Percentiles rank a stretch among this genome's conserved stretches.
Conservation (phyloP, 2,797 vertebrate species). For the Kryptopterus vitreolus region DNA sequence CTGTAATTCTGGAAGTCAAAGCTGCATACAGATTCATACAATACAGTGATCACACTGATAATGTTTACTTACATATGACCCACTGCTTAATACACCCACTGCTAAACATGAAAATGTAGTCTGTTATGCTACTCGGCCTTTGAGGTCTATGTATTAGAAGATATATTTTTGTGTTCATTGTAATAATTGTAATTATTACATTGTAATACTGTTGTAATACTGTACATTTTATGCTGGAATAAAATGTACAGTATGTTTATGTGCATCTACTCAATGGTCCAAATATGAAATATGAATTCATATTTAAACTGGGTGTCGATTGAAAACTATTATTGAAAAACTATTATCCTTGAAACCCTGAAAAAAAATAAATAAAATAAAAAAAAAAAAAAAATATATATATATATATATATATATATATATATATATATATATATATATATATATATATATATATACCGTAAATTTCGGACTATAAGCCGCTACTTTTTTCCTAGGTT, state of each 20-base stretch:
- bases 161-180: conserved; percentile 1
- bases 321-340: not conserved
- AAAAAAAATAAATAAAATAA: not conserved
- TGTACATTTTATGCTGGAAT: too few species aligned
- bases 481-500: too few species aligned
- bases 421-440: too few species aligned
- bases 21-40: too few species aligned
- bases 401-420: too few species aligned
- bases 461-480: too few species aligned
- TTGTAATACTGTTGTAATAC: not conserved
- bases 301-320: not conserved
- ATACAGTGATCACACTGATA: not conserved
- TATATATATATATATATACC: too few species aligned
- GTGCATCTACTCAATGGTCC: not conserved
- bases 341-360: not conserved
- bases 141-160: not conserved
- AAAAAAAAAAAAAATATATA: too few species aligned
- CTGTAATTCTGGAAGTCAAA: not conserved
- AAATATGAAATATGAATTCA: not conserved
- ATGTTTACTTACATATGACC: not conserved
- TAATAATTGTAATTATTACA: too few species aligned
- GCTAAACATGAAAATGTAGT: not conserved
- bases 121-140: not conserved
- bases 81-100: not conserved
- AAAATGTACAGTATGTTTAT: too few species aligned